These are phyloP conservation scores for Eupithecia tripunctaria DNA, from an alignment of 2,888 invertebrate genomes.

Conservation along the genomic window DNA sequence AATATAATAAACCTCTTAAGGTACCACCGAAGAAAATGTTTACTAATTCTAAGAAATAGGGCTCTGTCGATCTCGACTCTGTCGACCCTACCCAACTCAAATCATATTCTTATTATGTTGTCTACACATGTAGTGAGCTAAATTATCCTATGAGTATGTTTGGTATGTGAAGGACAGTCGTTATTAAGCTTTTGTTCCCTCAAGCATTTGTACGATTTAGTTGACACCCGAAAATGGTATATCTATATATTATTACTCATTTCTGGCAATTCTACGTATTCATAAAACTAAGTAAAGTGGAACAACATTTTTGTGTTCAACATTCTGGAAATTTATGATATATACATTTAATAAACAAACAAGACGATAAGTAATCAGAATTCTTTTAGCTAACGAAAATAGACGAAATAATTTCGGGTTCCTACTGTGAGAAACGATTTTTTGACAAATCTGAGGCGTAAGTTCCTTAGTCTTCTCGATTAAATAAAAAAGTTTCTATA, in stretches of 20 bases:
- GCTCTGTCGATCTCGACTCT: background rate
- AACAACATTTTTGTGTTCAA: background rate
- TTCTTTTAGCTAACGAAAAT: background rate
- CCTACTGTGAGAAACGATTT: background rate
- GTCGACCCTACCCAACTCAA: background rate
- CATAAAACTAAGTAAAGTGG: background rate
- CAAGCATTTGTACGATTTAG: slow-evolving; percentile 26
- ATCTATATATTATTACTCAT: too few species aligned
- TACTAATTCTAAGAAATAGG: too few species aligned
- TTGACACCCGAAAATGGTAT: slow-evolving; percentile 11
- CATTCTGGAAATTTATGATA: background rate
- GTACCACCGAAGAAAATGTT: too few species aligned
- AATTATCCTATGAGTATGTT: slow-evolving; percentile 1
- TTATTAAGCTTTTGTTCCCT: slow-evolving; percentile 27
- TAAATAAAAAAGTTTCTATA: too few species aligned
- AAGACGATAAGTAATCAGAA: background rate
- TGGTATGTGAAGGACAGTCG: slow-evolving; percentile 20
- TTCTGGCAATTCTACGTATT: background rate
- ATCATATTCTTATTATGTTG: background rate
- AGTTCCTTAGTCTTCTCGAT: too few species aligned
- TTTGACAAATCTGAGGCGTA: background rate
- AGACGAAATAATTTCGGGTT: background rate
- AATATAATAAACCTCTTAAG: too few species aligned
- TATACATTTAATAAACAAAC: background rate
- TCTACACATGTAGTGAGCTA: slow-evolving; percentile 7